phyloP scores from a whole-genome alignment of 1,140 invertebrate species.

The Lysiphlebus fabarum region DNA sequence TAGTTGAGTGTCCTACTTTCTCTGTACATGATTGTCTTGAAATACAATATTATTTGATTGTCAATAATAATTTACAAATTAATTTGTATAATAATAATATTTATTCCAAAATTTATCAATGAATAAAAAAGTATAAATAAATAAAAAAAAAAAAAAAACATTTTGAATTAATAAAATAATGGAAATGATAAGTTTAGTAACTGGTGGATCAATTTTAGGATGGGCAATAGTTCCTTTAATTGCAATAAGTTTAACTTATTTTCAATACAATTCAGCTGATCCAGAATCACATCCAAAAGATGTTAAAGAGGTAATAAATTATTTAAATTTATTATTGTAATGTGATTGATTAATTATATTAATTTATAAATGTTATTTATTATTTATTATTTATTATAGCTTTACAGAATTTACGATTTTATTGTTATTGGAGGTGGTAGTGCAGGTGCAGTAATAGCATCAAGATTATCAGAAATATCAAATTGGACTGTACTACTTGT shows the following conservation, averaged over 20 bases:
- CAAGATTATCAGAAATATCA: slow-evolving; percentile 74
- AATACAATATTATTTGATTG: slow-evolving; percentile 5
- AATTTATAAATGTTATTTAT: slow-evolving; percentile 9
- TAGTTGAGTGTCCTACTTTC: slow-evolving; percentile 10
- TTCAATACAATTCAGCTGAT: slow-evolving; percentile 76
- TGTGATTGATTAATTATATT: no score
- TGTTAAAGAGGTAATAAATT: slow-evolving; percentile 60
- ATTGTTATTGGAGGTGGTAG: slow-evolving; percentile 87
- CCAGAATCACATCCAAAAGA: slow-evolving; percentile 76
- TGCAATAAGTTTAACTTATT: slow-evolving; percentile 74
- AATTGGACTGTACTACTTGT: slow-evolving; percentile 79
- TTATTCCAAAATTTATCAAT: slow-evolving; percentile 3
- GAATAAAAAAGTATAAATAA: background rate
- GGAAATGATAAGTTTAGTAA: slow-evolving; percentile 40
- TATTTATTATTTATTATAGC: slow-evolving; percentile 52
- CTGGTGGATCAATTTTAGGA: slow-evolving; percentile 58
- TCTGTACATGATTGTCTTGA: background rate
- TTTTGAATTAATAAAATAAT: slow-evolving; percentile 7
- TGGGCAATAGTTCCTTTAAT: slow-evolving; percentile 75
- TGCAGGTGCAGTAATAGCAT: slow-evolving; percentile 89
- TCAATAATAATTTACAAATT: no score
- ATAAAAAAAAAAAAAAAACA: slow-evolving; percentile 35
- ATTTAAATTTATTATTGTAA: background rate
- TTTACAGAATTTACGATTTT: slow-evolving; percentile 75
- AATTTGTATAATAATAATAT: background rate